phyloP scores from a whole-genome alignment of 2,888 invertebrate species.

The Erebia aethiops region DNA sequence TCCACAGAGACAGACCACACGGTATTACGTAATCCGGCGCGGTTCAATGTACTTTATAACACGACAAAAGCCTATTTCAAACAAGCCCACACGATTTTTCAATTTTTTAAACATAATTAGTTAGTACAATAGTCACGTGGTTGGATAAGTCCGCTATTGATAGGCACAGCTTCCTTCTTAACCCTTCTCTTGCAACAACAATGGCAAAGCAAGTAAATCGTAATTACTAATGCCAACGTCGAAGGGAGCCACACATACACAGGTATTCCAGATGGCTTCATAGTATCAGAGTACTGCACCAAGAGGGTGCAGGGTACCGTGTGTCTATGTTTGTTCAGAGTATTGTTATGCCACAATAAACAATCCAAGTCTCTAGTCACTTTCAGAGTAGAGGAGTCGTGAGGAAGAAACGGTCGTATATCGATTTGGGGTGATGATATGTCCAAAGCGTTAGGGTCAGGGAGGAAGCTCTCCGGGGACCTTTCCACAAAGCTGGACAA shows the following conservation, averaged over 20 bases:
- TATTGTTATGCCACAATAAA: conserved; percentile 70
- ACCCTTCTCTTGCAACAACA: conserved; percentile 58
- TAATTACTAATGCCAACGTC: conserved; percentile 55
- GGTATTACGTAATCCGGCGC: too few relatives aligned
- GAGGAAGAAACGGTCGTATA: conserved; percentile 56
- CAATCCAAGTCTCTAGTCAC: conserved; percentile 65
- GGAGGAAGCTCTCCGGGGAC: conserved; percentile 45
- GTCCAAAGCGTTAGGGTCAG: conserved; percentile 55
- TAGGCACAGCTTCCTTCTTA: conserved; percentile 51
- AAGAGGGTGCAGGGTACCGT: conserved; percentile 65
- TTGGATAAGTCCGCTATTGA: conserved; percentile 41
- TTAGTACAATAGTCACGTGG: conserved; percentile 35
- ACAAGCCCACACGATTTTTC: neutral
- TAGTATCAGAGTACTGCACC: conserved; percentile 66
- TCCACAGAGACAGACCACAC: too few relatives aligned
- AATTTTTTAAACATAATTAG: conserved; percentile 9
- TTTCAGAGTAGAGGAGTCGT: conserved; percentile 52
- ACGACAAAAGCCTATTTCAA: neutral
- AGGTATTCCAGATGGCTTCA: conserved; percentile 64
- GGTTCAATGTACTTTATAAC: neutral
- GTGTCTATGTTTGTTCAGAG: conserved; percentile 56
- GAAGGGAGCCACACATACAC: conserved; percentile 72
- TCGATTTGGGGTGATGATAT: conserved; percentile 62
- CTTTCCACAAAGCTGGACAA: conserved; percentile 70
- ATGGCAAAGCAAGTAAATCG: conserved; percentile 59